A percentile compares a stretch with the other conserved stretches of the same genome.
These are phyloP conservation scores for Octodonta nipae DNA, from an alignment of 2,888 invertebrate genomes.

Conservation along the genomic window DNA sequence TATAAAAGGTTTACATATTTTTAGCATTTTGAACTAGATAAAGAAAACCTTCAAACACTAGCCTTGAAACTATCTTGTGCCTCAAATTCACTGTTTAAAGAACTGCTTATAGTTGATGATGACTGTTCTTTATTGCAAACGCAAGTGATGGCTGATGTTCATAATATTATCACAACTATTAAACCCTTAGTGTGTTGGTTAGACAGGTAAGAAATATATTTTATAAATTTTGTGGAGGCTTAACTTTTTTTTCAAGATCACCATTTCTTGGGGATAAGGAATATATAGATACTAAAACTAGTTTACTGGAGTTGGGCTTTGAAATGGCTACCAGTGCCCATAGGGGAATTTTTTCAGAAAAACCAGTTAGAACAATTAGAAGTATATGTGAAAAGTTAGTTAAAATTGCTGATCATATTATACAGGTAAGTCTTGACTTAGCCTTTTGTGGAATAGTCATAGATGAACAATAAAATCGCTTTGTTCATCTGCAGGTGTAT, in stretches of 20 bases:
- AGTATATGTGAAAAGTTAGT: slow-evolving; percentile 62
- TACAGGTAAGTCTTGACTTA: slow-evolving; percentile 62
- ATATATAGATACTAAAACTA: slow-evolving; percentile 56
- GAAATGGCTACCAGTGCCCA: slow-evolving; percentile 86
- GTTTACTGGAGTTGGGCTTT: slow-evolving; percentile 63
- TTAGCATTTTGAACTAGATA: slow-evolving; percentile 81
- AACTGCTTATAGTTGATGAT: slow-evolving; percentile 45
- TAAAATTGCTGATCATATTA: slow-evolving; percentile 69
- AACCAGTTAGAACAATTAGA: slow-evolving; percentile 64
- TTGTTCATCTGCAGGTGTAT: no score
- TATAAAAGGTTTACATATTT: no score
- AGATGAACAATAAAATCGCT: no score
- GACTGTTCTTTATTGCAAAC: slow-evolving; percentile 51
- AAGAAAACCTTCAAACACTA: slow-evolving; percentile 82
- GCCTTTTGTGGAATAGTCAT: no score
- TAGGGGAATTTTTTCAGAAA: slow-evolving; percentile 76
- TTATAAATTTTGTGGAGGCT: no score
- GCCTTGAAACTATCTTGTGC: slow-evolving; percentile 73
- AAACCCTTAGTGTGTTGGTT: slow-evolving; percentile 86
- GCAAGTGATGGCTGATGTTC: slow-evolving; percentile 72
- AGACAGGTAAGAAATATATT: slow-evolving; percentile 47
- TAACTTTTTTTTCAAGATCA: no score
- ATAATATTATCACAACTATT: slow-evolving; percentile 67
- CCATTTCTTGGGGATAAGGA: slow-evolving; percentile 51
- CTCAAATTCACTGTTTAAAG: slow-evolving; percentile 63